Base-by-base conservation (phyloP, 2,888 invertebrate species). In the Dryomyza anilis region DNA sequence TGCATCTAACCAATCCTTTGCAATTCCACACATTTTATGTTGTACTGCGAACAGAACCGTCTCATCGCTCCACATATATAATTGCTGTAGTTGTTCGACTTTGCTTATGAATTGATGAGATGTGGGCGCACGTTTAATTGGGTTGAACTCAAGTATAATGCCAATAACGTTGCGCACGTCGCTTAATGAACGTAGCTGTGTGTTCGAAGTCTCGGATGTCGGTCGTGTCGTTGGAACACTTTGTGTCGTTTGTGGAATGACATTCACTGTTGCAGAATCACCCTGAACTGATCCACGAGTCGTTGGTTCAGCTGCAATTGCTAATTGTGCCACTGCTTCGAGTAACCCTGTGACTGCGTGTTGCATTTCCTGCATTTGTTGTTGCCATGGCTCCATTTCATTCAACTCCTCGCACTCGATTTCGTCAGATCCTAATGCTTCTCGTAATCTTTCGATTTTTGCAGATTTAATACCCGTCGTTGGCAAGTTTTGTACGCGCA, bases 1-100 rank as follows among this genome's bases (percentile, higher is more conserved):
- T 2, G 68, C 66, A 53, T 71, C 70, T 0, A 69, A 45, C 68
- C 69, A 70, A 43, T 59, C 64, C 43, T 69, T 69, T 8, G 68
- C 64, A 8, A 64, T 14, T 29, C 61, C 62, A 0, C 19, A 25
- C 64, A 67, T 57, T 43, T 65, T 61, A 8, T 50, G 33, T 23
- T 55, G 55, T 4, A 55, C 21, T 21, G 36, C 36, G 23, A 29
- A 55, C 1, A 55, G 29, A 12, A 52, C 52, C 3, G 52, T 23
- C 3, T 27, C 3, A 2, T 55, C 55, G 14, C 23, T 39, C 56
- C 56, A 56, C n/a, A 2, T 2, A n/a, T 56, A 56, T 6, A 25
- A 6, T 23, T n/a, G 21, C 14, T 56, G 19, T 8, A 25, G 8
- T 8, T 39, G 36, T 36, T 36, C 36, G 10, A 4, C 36, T 7